Evolutionary conservation across 2,888 invertebrate species (phyloP).

Genomic region (Drosophila longiperda): DNA sequence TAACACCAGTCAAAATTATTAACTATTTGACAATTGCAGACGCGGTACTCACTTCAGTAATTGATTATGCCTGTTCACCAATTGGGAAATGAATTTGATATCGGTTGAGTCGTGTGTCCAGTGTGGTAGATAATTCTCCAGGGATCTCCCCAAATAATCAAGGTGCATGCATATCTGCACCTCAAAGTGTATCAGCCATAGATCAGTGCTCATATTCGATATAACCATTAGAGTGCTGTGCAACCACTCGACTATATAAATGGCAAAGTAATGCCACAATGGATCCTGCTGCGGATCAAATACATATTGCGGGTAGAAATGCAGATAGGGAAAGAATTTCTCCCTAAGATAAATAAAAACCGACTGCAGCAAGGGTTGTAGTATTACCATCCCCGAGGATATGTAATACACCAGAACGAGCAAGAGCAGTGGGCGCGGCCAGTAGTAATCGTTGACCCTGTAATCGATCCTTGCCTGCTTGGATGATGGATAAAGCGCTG

Average conservation of each 20-base stretch:
- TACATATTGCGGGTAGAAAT: constrained; percentile 47
- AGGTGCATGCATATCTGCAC: constrained; percentile 79
- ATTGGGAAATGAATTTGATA: constrained; percentile 30
- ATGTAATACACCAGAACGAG: constrained; percentile 35
- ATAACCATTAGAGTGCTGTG: constrained; percentile 50
- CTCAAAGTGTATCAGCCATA: constrained; percentile 67
- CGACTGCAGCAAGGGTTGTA: constrained; percentile 39
- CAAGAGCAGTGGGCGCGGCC: constrained; percentile 29
- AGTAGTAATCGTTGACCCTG: constrained; percentile 51
- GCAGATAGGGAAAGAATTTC: constrained; percentile 30
- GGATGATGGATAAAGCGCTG: constrained; percentile 35
- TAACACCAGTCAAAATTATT: neutral
- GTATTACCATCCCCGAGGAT: constrained; percentile 32
- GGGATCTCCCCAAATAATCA: constrained; percentile 53
- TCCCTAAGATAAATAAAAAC: constrained; percentile 6
- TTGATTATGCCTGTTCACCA: constrained; percentile 42
- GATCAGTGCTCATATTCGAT: constrained; percentile 52
- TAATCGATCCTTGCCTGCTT: constrained; percentile 21
- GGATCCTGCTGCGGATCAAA: constrained; percentile 37
- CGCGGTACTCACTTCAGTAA: constrained; percentile 30
- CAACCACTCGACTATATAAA: constrained; percentile 51
- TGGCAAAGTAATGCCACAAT: constrained; percentile 38
- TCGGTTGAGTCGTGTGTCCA: constrained; percentile 29
- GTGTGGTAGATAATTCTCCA: constrained; percentile 62
- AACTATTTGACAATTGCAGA: neutral